These are phyloP conservation scores for Aphidius gifuensis DNA, from an alignment of 1,140 invertebrate species.

Conservation along the genomic window DNA sequence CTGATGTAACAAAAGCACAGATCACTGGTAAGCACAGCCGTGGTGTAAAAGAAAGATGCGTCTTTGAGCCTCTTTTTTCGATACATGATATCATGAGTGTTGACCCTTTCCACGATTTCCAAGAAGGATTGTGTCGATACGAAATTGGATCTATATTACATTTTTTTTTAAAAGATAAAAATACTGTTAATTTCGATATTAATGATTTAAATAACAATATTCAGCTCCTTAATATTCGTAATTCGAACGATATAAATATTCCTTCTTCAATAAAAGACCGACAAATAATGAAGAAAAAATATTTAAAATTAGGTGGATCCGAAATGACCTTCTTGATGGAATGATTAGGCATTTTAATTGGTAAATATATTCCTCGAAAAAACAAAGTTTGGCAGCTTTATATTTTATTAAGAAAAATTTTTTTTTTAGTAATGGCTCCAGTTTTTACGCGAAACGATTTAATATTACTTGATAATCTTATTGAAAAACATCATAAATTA, in stretches of 20 bases:
- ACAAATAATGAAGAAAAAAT: slow-evolving; percentile 17
- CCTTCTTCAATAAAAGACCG: slow-evolving; percentile 16
- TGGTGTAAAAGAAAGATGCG: too few species aligned
- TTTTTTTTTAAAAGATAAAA: too few species aligned
- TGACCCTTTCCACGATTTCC: too few species aligned
- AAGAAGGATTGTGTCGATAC: too few species aligned
- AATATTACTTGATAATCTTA: slow-evolving; percentile 5
- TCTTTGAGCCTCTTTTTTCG: too few species aligned
- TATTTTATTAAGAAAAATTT: slow-evolving; percentile 17
- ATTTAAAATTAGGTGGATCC: slow-evolving; percentile 14
- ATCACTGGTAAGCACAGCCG: too few species aligned
- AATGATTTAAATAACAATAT: slow-evolving; percentile 11
- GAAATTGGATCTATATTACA: too few species aligned
- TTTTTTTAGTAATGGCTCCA: slow-evolving; percentile 16
- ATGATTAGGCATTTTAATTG: slow-evolving; percentile 20
- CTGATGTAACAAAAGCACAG: too few species aligned
- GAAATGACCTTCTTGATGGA: slow-evolving; percentile 21
- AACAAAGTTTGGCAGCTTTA: slow-evolving; percentile 19
- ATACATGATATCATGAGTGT: too few species aligned
- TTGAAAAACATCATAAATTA: slow-evolving; percentile 23
- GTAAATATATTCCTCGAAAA: slow-evolving; percentile 18
- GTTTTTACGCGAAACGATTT: slow-evolving; percentile 4
- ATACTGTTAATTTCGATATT: background rate
- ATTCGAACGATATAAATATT: slow-evolving; percentile 18
- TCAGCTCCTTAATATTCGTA: background rate